Conservation (phyloP, 2,888 invertebrate genomes). For the Pogonocherus hispidulus region DNA sequence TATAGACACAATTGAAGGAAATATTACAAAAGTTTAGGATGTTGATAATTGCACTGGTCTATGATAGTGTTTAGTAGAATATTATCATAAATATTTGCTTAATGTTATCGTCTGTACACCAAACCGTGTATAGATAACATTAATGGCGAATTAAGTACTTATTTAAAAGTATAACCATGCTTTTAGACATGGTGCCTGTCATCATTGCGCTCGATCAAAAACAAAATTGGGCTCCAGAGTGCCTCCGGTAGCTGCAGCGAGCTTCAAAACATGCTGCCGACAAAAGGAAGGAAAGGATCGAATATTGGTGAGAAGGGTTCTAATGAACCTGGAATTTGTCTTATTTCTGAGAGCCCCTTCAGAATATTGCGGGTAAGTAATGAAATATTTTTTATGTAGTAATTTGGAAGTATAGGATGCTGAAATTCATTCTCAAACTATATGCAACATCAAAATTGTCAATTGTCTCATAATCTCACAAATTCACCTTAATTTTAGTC, state of each 20-base stretch:
- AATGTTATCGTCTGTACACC: conserved; percentile 22
- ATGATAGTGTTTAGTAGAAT: not conserved
- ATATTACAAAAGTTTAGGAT: too few species aligned
- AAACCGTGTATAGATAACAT: conserved; percentile 12
- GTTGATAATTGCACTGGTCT: too few species aligned
- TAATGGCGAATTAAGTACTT: conserved; percentile 19
- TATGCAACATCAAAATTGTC: too few species aligned
- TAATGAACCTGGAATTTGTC: conserved; percentile 73
- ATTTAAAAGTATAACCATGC: conserved; percentile 10
- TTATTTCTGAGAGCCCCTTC: conserved; percentile 82
- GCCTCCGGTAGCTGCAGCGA: conserved; percentile 68
- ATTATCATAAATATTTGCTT: conserved; percentile 15
- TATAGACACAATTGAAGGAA: too few species aligned
- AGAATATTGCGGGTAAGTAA: conserved; percentile 78
- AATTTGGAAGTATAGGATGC: not conserved
- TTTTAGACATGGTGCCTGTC: conserved; percentile 69
- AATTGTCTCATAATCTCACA: too few species aligned
- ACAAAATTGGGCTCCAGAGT: conserved; percentile 55
- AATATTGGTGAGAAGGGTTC: conserved; percentile 59
- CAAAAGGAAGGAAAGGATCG: conserved; percentile 52
- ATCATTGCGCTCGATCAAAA: conserved; percentile 43
- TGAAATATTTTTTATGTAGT: not conserved
- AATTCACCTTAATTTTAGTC: too few species aligned
- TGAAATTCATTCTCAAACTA: too few species aligned
- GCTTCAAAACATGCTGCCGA: conserved; percentile 73